Conservation (phyloP, 92 coral and sea anemone species). For the Paragorgia papillata region DNA sequence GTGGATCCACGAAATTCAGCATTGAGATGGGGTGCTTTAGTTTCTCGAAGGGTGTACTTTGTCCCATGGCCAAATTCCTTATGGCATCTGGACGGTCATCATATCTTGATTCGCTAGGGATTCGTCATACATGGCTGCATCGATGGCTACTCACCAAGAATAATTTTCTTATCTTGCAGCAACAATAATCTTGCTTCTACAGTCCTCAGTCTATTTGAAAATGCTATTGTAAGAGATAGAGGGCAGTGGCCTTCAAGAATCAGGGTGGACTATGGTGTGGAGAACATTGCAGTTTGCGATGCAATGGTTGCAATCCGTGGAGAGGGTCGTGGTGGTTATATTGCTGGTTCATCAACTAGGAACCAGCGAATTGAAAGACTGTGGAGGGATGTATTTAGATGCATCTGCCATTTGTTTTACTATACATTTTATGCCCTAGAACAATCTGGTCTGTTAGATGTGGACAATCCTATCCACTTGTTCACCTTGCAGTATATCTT, state of each 20-base stretch:
- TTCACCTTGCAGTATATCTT: slow-evolving; percentile 37
- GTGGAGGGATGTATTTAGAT: slow-evolving; percentile 46
- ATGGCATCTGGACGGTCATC: slow-evolving; percentile 46
- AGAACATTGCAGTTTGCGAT: slow-evolving; percentile 41
- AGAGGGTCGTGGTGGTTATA: slow-evolving; percentile 25
- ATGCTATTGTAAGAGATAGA: slow-evolving; percentile 13
- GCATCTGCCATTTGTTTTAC: slow-evolving; percentile 40
- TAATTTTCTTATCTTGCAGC: slow-evolving; percentile 18
- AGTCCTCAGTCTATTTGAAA: neutral
- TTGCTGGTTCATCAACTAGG: slow-evolving; percentile 28
- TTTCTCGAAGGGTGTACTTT: slow-evolving; percentile 29
- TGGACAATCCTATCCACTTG: slow-evolving; percentile 37
- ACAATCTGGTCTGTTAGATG: slow-evolving; percentile 32
- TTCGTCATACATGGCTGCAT: slow-evolving; percentile 13
- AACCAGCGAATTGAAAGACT: slow-evolving; percentile 42
- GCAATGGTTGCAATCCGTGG: slow-evolving; percentile 35
- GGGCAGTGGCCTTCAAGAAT: slow-evolving; percentile 34
- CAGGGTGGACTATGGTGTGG: slow-evolving; percentile 39
- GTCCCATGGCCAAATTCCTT: slow-evolving; percentile 46
- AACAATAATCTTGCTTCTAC: slow-evolving; percentile 19
- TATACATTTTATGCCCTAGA: slow-evolving; percentile 30
- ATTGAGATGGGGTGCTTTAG: slow-evolving; percentile 38
- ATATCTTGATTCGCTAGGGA: slow-evolving; percentile 36
- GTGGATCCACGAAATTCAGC: slow-evolving; percentile 46
- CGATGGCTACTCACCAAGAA: slow-evolving; percentile 19